These are phyloP conservation scores for Mnemiopsis leidyi DNA, from an alignment of 37 sponge, comb jelly and placozoan genomes.

Conservation along the genomic window DNA sequence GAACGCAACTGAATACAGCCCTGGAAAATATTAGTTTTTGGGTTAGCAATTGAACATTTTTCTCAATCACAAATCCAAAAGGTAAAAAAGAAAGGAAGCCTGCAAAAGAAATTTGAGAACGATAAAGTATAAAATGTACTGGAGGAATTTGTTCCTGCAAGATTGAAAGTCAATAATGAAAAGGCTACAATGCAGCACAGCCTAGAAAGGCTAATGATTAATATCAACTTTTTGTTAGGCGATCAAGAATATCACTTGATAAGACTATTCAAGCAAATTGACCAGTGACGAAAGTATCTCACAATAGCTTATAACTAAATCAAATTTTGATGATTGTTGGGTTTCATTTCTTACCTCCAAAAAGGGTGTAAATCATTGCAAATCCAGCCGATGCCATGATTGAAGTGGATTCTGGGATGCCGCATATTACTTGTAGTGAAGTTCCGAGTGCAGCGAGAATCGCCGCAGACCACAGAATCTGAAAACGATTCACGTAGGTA, in stretches of 20 bases:
- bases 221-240: too few species aligned
- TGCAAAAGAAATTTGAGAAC: not conserved
- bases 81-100: not conserved
- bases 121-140: not conserved
- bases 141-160: not conserved
- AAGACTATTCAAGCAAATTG: too few species aligned
- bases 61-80: not conserved
- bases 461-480: slow-evolving; percentile 62
- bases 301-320: too few species aligned
- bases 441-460: slow-evolving; percentile 46
- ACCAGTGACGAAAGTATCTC: too few species aligned
- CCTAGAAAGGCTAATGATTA: too few species aligned
- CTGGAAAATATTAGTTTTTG: not conserved
- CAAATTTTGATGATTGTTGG: too few species aligned
- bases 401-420: not conserved
- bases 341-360: too few species aligned
- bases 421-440: slow-evolving; percentile 46
- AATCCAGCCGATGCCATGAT: slow-evolving; percentile 57
- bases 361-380: slow-evolving; percentile 61
- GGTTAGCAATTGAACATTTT: not conserved
- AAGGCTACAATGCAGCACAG: too few species aligned
- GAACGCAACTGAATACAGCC: slow-evolving; percentile 60
- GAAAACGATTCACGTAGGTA: too few species aligned
- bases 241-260: too few species aligned
- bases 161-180: too few species aligned